These are phyloP conservation scores for Agonopterix heracliana DNA, from an alignment of 2,888 invertebrate species.

Conservation along the genomic window DNA sequence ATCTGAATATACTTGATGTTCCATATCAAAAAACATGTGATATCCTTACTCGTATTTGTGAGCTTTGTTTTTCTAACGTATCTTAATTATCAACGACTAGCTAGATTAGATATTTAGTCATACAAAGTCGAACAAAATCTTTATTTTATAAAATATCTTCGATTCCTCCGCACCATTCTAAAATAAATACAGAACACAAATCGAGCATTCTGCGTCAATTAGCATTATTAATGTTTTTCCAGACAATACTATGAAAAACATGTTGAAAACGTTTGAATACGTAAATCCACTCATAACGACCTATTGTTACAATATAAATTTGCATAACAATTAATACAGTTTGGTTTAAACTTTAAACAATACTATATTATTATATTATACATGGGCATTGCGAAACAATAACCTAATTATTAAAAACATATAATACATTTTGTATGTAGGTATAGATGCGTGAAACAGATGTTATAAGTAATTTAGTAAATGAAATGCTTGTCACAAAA, in stretches of 20 bases:
- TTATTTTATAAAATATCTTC: background rate
- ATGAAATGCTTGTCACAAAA: constrained; percentile 23
- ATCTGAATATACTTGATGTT: too few relatives aligned
- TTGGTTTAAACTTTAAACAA: constrained; percentile 25
- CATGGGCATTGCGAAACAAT: constrained; percentile 38
- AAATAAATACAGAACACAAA: constrained; percentile 15
- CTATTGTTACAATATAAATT: constrained; percentile 28
- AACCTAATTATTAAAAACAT: constrained; percentile 41
- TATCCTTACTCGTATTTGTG: too few relatives aligned
- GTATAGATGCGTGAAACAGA: constrained; percentile 15
- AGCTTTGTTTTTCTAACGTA: too few relatives aligned
- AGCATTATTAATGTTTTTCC: constrained; percentile 35
- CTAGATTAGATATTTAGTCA: too few relatives aligned
- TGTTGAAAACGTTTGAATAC: constrained; percentile 27
- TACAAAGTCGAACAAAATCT: background rate
- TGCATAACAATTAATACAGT: constrained; percentile 36
- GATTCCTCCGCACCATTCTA: background rate
- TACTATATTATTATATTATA: constrained; percentile 20
- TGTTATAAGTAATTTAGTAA: constrained; percentile 21
- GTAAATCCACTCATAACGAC: constrained; percentile 29
- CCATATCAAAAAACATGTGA: too few relatives aligned
- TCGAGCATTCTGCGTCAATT: constrained; percentile 35
- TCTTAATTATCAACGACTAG: too few relatives aligned
- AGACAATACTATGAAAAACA: constrained; percentile 34
- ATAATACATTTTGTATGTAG: background rate